Conservation (phyloP, 2,888 invertebrate genomes). For the Sesamia inferens region DNA sequence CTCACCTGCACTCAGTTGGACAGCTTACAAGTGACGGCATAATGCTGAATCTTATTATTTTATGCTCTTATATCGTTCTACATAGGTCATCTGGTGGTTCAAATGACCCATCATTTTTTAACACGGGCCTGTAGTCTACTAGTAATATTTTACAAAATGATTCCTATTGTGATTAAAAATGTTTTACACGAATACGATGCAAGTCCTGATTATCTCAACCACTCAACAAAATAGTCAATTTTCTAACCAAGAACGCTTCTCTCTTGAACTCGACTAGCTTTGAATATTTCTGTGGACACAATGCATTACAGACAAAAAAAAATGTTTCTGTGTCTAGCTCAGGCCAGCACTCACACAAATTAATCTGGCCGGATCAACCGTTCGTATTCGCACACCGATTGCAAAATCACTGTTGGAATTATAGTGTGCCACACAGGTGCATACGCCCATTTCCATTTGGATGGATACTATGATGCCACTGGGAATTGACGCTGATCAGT, state of each 20-base stretch:
- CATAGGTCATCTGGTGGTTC: too few species aligned
- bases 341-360: slow-evolving; percentile 76
- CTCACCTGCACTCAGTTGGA: too few species aligned
- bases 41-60: too few species aligned
- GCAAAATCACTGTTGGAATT: slow-evolving; percentile 73
- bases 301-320: slow-evolving; percentile 26
- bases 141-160: background rate
- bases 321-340: slow-evolving; percentile 56
- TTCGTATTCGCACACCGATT: slow-evolving; percentile 69
- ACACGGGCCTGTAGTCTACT: too few species aligned
- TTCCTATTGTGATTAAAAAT: background rate
- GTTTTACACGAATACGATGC: background rate
- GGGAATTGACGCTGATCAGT: slow-evolving; percentile 72
- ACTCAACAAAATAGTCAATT: background rate
- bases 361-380: slow-evolving; percentile 74
- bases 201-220: background rate
- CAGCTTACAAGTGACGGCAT: too few species aligned
- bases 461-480: slow-evolving; percentile 71
- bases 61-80: too few species aligned
- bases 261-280: background rate
- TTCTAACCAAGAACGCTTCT: background rate
- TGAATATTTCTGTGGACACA: slow-evolving; percentile 30
- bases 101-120: too few species aligned
- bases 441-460: slow-evolving; percentile 75
- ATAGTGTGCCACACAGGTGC: slow-evolving; percentile 65